A percentile compares a stretch with the other conserved stretches of the same genome.
Evolutionary conservation across 2,888 invertebrate genomes (phyloP).

Genomic region (Frankliniella fusca): DNA sequence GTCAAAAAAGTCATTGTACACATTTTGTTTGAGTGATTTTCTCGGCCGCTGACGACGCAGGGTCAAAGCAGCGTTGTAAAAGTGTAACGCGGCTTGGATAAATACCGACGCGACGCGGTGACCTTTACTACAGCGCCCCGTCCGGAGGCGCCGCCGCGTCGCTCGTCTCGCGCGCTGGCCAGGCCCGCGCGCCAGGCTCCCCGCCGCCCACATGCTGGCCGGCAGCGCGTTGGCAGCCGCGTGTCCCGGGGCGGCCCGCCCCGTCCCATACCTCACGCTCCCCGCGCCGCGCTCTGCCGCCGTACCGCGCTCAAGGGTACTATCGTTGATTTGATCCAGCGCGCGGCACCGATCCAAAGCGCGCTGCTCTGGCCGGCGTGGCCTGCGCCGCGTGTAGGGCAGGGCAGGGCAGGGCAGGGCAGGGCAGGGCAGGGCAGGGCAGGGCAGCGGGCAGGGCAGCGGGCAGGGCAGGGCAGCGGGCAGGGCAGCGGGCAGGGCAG

Average conservation of each 20-base stretch:
- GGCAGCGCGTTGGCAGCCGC: background rate
- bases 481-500: too few relatives aligned
- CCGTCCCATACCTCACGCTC: background rate
- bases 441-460: too few relatives aligned
- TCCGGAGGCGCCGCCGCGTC: background rate
- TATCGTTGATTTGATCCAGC: slow-evolving; percentile 13
- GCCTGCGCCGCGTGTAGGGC: background rate
- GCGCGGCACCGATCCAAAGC: slow-evolving; percentile 3
- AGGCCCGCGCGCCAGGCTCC: background rate
- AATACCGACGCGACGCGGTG: too few relatives aligned
- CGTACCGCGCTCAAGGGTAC: slow-evolving; percentile 7
- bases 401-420: too few relatives aligned
- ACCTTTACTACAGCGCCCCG: too few relatives aligned
- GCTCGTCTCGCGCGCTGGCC: background rate
- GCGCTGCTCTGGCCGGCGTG: background rate
- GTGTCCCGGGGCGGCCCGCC: background rate
- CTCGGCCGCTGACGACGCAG: too few relatives aligned
- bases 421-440: background rate
- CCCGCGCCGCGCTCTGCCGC: background rate
- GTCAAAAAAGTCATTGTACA: too few relatives aligned
- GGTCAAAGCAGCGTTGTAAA: too few relatives aligned
- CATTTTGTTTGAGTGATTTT: too few relatives aligned
- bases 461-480: too few relatives aligned
- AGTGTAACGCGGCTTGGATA: too few relatives aligned
- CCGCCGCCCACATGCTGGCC: background rate